Evolutionary conservation across 2,888 invertebrate genomes (phyloP).

Genomic region (Leptogaster cylindrica): DNA sequence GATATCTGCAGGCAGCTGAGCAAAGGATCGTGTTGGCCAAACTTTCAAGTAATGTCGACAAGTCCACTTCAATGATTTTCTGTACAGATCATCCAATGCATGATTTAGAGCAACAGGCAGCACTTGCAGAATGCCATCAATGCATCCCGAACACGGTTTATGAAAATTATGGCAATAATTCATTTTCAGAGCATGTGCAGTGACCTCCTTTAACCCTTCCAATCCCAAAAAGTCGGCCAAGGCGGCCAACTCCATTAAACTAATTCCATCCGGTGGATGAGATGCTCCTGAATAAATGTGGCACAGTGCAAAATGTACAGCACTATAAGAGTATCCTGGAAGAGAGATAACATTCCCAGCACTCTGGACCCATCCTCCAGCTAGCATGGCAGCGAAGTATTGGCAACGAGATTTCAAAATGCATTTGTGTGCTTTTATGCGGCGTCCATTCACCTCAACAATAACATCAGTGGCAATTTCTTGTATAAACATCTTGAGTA

Average conservation of each 20-base stretch:
- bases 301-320: slow-evolving; percentile 88
- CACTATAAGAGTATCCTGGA: slow-evolving; percentile 81
- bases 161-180: slow-evolving; percentile 96
- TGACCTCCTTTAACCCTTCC: slow-evolving; percentile 91
- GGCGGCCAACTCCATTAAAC: slow-evolving; percentile 84
- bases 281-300: slow-evolving; percentile 94
- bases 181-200: slow-evolving; percentile 83
- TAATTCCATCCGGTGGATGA: slow-evolving; percentile 84
- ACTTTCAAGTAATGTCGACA: slow-evolving; percentile 84
- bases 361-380: slow-evolving; percentile 83
- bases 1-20: slow-evolving; percentile 80
- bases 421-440: slow-evolving; percentile 89
- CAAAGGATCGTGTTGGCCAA: slow-evolving; percentile 91
- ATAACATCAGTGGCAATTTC: slow-evolving; percentile 89
- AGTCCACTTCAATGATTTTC: slow-evolving; percentile 86
- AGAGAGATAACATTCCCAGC: slow-evolving; percentile 83
- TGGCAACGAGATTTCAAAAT: slow-evolving; percentile 89
- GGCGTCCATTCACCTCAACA: slow-evolving; percentile 81
- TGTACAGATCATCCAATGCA: slow-evolving; percentile 84
- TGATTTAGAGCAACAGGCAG: slow-evolving; percentile 84
- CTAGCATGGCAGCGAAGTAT: slow-evolving; percentile 90
- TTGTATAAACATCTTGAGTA: slow-evolving; percentile 88
- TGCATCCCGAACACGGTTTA: slow-evolving; percentile 88
- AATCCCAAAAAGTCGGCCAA: slow-evolving; percentile 88
- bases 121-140: slow-evolving; percentile 85